phyloP scores from a whole-genome alignment of 23 tunicate species.

The Ascidia mentula region DNA sequence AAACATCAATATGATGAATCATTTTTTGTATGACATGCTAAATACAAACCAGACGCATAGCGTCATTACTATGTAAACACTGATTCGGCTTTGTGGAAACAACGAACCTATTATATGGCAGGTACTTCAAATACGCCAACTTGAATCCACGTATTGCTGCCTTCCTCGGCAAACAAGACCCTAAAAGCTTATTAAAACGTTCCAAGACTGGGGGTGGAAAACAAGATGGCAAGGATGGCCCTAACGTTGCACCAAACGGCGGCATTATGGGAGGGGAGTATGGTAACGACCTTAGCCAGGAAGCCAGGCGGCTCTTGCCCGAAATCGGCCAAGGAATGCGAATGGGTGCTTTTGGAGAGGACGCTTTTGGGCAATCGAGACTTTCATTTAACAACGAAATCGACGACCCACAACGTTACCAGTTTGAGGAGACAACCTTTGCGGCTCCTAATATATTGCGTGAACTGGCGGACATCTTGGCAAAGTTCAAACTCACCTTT shows the following conservation, averaged over 20 bases:
- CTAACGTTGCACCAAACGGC: conserved; percentile 24
- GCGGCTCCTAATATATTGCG: conserved; percentile 90
- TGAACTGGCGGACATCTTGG: conserved; percentile 73
- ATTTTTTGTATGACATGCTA: no score
- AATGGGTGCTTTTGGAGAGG: conserved; percentile 42
- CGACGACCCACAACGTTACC: conserved; percentile 84
- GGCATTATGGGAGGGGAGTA: conserved; percentile 46
- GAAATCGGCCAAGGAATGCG: conserved; percentile 58
- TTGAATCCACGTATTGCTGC: conserved; percentile 89
- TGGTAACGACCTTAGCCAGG: conserved; percentile 65
- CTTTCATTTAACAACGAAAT: conserved; percentile 55
- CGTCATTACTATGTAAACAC: background rate
- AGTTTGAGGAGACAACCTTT: conserved; percentile 88
- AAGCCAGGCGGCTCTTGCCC: conserved; percentile 63
- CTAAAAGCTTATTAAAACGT: conserved; percentile 65
- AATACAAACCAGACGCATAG: no score
- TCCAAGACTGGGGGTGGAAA: conserved; percentile 34
- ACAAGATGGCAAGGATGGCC: conserved; percentile 68
- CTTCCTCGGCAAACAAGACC: conserved; percentile 89
- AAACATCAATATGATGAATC: no score
- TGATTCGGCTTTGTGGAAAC: no score
- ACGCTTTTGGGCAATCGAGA: conserved; percentile 44
- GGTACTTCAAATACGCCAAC: conserved; percentile 95
- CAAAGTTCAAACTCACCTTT: conserved; percentile 37
- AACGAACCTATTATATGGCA: conserved; percentile 5